A percentile compares a stretch with the other conserved stretches of the same genome.
Evolutionary conservation across 2,888 invertebrate genomes (phyloP).

Genomic region (Plemyria rubiginata): DNA sequence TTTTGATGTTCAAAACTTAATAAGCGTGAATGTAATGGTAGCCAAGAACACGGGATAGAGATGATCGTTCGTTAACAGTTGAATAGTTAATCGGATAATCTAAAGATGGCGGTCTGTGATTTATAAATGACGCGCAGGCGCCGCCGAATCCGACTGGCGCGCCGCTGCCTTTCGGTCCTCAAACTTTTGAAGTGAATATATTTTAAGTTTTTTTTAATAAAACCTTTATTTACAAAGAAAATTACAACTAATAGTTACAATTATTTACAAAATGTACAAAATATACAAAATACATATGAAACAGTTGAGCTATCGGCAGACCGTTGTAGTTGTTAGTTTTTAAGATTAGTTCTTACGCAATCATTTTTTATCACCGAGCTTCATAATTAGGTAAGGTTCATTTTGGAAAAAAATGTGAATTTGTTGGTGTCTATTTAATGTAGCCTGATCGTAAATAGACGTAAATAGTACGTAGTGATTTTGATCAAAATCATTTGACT

Average conservation of each 20-base stretch:
- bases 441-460: too few species aligned
- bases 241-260: too few species aligned
- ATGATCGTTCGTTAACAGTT: constrained; percentile 67
- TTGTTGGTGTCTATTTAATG: too few species aligned
- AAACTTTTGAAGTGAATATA: constrained; percentile 51
- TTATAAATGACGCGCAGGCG: constrained; percentile 73
- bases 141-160: constrained; percentile 59
- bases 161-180: constrained; percentile 55
- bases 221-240: too few species aligned
- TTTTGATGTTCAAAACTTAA: constrained; percentile 50
- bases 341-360: too few species aligned
- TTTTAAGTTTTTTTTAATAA: too few species aligned
- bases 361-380: not conserved
- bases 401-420: not conserved
- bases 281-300: too few species aligned
- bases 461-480: too few species aligned
- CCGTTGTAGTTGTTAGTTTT: too few species aligned
- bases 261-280: too few species aligned
- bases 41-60: constrained; percentile 56
- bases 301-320: too few species aligned
- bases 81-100: constrained; percentile 78
- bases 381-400: not conserved
- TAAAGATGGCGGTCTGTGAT: constrained; percentile 72
- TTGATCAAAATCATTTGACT: too few species aligned
- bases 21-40: constrained; percentile 67